A percentile compares a stretch with the other conserved stretches of the same genome.
These are phyloP conservation scores for Mungos mungo DNA, from an alignment of 2,113 vertebrate genomes.

Conservation along the genomic window DNA sequence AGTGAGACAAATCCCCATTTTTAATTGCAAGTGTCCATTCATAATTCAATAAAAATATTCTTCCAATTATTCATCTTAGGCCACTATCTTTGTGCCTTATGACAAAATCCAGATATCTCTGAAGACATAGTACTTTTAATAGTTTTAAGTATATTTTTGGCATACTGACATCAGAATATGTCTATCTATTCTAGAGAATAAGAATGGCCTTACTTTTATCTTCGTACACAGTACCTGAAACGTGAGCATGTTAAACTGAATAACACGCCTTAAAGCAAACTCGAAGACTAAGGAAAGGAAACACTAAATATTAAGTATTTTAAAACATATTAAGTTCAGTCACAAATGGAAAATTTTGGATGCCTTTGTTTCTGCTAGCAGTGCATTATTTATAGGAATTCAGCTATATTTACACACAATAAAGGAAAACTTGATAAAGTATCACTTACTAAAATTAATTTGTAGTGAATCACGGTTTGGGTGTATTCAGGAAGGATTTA, in stretches of 20 bases:
- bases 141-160: not conserved
- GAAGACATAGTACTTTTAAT: not conserved
- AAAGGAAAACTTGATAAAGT: not conserved
- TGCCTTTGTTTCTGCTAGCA: not conserved
- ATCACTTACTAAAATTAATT: not conserved
- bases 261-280: not conserved
- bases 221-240: not conserved
- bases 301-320: not conserved
- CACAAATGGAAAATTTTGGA: not conserved
- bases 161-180: not conserved
- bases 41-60: not conserved
- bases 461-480: conserved; percentile 2
- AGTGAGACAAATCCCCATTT: not conserved
- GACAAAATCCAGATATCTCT: not conserved
- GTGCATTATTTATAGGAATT: not conserved
- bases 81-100: not conserved
- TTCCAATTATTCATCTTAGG: not conserved
- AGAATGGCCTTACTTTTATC: not conserved
- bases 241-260: not conserved
- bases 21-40: not conserved
- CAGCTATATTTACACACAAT: not conserved
- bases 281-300: not conserved
- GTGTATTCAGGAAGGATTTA: not conserved
- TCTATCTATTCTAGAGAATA: not conserved
- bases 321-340: not conserved